Percentiles rank a stretch among this genome's conserved stretches.
Evolutionary conservation across 2,113 vertebrate genomes (phyloP).

Genomic region (Puffinus mauretanicus): DNA sequence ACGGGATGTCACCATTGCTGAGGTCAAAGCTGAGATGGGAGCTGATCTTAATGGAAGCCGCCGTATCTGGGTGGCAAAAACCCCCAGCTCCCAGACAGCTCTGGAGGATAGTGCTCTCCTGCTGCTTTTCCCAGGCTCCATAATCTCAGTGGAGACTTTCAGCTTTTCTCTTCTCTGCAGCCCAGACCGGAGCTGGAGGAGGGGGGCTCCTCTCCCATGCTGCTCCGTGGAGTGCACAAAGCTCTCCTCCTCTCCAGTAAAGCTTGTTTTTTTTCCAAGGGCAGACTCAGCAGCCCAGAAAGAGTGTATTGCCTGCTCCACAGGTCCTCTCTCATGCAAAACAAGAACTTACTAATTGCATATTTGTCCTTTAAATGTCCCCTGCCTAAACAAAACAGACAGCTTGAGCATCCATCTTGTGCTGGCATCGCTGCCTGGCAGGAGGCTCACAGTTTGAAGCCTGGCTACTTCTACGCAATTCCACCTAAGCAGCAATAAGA

Average conservation of each 20-base stretch:
- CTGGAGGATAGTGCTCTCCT: not conserved
- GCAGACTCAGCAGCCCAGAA: not conserved
- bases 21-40: not conserved
- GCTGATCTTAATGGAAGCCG: not conserved
- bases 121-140: not conserved
- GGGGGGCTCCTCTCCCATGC: not conserved
- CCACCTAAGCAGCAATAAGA: not conserved
- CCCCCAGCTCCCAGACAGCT: not conserved
- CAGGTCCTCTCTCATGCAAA: conserved; percentile 10
- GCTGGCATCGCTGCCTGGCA: conserved; percentile 35
- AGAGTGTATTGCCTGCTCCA: not conserved
- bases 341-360: conserved; percentile 20
- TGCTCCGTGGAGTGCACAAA: not conserved
- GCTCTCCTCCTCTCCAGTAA: not conserved
- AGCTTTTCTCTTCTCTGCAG: not conserved
- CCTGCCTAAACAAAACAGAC: conserved; percentile 29
- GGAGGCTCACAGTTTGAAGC: conserved; percentile 34
- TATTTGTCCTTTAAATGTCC: conserved; percentile 38
- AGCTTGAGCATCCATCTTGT: conserved; percentile 4
- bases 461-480: not conserved
- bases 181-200: not conserved
- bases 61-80: not conserved
- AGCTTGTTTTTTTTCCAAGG: not conserved
- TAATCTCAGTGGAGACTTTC: not conserved
- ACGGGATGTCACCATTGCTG: not conserved